Percentiles rank a stretch among this genome's conserved stretches.
Evolutionary conservation across 2,113 vertebrate species (phyloP).

Genomic region (Mesembrinibis cayennensis): DNA sequence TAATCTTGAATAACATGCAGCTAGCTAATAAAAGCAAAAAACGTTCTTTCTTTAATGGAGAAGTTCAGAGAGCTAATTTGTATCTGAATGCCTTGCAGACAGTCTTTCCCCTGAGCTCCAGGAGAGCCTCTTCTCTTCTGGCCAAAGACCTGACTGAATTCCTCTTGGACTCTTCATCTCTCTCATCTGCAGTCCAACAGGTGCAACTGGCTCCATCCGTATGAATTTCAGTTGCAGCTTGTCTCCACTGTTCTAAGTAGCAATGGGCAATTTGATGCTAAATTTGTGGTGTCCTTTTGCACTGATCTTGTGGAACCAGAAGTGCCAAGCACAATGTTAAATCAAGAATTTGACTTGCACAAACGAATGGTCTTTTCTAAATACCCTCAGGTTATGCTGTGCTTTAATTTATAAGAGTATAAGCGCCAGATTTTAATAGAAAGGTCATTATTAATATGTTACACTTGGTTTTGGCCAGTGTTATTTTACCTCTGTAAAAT

Average conservation of each 20-base stretch:
- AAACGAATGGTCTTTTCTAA: background rate
- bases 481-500: background rate
- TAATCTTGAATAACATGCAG: background rate
- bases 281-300: background rate
- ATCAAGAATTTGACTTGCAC: background rate
- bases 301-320: background rate
- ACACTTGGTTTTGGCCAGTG: background rate
- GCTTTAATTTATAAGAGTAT: background rate
- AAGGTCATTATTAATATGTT: background rate
- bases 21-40: background rate
- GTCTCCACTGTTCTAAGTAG: background rate
- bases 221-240: background rate
- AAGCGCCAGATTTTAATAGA: background rate
- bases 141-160: background rate
- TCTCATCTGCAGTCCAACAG: background rate
- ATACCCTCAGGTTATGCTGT: background rate
- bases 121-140: background rate
- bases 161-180: background rate
- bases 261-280: background rate
- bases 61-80: background rate
- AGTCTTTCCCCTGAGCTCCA: background rate
- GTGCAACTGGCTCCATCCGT: background rate
- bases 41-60: background rate
- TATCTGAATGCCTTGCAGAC: background rate
- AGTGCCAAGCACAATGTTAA: background rate